phyloP scores from a whole-genome alignment of 2,113 vertebrate species.

The Lampris incognitus region DNA sequence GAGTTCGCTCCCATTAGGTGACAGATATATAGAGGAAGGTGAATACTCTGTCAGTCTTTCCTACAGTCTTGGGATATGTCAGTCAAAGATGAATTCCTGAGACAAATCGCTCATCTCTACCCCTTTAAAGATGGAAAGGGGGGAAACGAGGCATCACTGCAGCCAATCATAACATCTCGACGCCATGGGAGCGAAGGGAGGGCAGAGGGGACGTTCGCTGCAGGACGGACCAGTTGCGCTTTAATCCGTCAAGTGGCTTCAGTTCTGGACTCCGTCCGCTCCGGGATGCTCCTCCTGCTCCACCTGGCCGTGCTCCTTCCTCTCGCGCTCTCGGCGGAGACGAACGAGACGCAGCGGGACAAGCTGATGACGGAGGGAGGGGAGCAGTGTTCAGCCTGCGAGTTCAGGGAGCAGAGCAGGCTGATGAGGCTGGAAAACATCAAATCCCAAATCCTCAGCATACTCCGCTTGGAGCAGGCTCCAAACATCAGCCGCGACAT shows the following conservation, averaged over 20 bases:
- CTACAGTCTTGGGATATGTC: too few relatives aligned
- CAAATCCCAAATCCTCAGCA: constrained; percentile 97
- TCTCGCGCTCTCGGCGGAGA: constrained; percentile 80
- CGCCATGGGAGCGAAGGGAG: constrained; percentile 82
- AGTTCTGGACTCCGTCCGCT: neutral
- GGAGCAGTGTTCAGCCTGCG: constrained; percentile 91
- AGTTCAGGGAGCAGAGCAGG: constrained; percentile 93
- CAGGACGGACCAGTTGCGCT: constrained; percentile 17
- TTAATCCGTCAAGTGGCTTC: neutral
- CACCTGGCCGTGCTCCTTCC: constrained; percentile 85
- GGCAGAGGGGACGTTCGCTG: constrained; percentile 71
- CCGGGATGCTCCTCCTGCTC: constrained; percentile 85
- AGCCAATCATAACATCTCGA: constrained; percentile 89
- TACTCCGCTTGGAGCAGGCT: constrained; percentile 93
- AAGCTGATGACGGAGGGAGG: constrained; percentile 84
- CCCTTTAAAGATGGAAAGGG: constrained; percentile 64
- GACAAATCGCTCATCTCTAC: constrained; percentile 17
- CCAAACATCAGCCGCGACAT: constrained; percentile 98
- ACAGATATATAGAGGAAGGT: too few relatives aligned
- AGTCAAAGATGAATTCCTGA: too few relatives aligned
- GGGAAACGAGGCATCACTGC: constrained; percentile 80
- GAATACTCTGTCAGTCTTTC: too few relatives aligned
- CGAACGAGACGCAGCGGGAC: constrained; percentile 80
- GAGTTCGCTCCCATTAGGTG: too few relatives aligned
- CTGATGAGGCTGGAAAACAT: constrained; percentile 95